phyloP scores from a whole-genome alignment of 2,113 vertebrate species.

The Leucopsar rothschildi region DNA sequence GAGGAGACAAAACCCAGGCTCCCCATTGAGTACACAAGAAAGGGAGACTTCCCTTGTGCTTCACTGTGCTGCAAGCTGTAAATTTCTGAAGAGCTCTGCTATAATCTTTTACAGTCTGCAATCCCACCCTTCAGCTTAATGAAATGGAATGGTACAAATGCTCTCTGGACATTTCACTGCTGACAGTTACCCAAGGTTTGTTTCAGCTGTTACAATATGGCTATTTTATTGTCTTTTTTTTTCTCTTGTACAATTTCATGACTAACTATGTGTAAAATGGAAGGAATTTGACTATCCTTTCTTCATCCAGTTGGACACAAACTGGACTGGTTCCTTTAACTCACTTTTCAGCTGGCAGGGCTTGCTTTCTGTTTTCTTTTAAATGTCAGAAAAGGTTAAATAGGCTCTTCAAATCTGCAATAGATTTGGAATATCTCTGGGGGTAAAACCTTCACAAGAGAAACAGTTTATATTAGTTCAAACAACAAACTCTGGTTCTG shows the following conservation, averaged over 20 bases:
- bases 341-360: constrained; percentile 69
- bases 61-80: neutral
- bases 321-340: constrained; percentile 64
- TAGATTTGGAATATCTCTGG: constrained; percentile 65
- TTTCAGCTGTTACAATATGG: constrained; percentile 61
- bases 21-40: constrained; percentile 40
- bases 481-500: constrained; percentile 11
- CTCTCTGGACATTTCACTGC: constrained; percentile 58
- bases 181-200: constrained; percentile 64
- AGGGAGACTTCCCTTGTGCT: constrained; percentile 8
- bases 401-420: constrained; percentile 68
- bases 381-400: constrained; percentile 81
- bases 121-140: constrained; percentile 69
- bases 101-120: constrained; percentile 64
- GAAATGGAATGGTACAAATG: constrained; percentile 64
- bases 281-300: constrained; percentile 73
- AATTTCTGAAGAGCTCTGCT: constrained; percentile 60
- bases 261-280: constrained; percentile 74
- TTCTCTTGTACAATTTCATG: constrained; percentile 66
- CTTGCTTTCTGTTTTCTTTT: constrained; percentile 75
- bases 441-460: constrained; percentile 41
- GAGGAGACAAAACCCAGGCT: constrained; percentile 54
- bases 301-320: constrained; percentile 69
- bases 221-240: constrained; percentile 51
- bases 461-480: constrained; percentile 42